Base-by-base conservation (phyloP, 2,113 vertebrate species). In the Halichoerus grypus region DNA sequence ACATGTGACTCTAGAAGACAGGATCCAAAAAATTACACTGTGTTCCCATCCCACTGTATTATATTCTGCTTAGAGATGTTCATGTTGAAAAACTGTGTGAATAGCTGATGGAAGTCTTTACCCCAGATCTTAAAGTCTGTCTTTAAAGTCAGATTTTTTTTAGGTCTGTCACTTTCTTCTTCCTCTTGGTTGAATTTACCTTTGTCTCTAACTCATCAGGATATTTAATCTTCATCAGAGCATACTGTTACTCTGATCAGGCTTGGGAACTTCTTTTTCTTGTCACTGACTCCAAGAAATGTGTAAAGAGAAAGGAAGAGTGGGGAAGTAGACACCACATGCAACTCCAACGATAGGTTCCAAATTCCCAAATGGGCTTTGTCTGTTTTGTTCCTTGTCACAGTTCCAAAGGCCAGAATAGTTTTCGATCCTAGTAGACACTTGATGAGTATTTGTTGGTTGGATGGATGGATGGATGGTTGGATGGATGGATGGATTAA, bases 151-250 rank as follows among this genome's bases (percentile, higher is more conserved):
- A 72, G 8, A 55, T n/a, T 49, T 69, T 91, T 80, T 94, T 33
- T 9, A 82, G 4, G 14, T 72, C 7, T 69, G 83, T 95, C 26
- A 59, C n/a, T 55, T 94, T 77, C 36, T 94, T 82, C 69, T 81
- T 88, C 33, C 12, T 77, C 28, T 92, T 91, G 46, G 57, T 88
- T 91, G 28, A 95, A 67, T 13, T 96, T 93, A 59, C 24, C 92
- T 89, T 94, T 91, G 21, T 88, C 49, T 94, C 24, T 79, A 82
- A 82, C 33, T 82, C 63, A n/a, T 85, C 13, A 21, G 39, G 79
- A 24, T 84, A 11, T 51, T 93, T 57, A 67, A 55, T 80, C 88
- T 82, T 72, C 49, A 57, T 81, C 21, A 79, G 46, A 59, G 12
- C 26, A 57, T 81, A 31, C 39, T 74, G 4, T 81, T 57, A 61